Evolutionary conservation across 1,140 invertebrate species (phyloP), one percentile per base, ranked within the genome.

Genomic region (Aphidius gifuensis): DNA sequence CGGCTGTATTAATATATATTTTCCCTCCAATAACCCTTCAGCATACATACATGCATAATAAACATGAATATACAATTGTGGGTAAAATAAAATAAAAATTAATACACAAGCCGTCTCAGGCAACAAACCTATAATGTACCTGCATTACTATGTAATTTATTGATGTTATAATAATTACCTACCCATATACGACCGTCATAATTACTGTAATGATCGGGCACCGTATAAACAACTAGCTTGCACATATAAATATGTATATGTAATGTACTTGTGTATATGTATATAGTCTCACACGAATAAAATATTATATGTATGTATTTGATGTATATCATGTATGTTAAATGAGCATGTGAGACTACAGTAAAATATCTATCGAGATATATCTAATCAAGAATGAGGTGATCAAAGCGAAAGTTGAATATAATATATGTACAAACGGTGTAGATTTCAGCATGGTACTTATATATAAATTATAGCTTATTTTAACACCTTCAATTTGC

Each of bases 151-250:
- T 58, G 65, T 72, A 69, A 70, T 72, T 70, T 71, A 71, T 71
- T 66, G 70, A 66, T 64, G 66, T 50, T 58, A 64, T 68, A 69
- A 71, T 71, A 71, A 71, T 71, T 69, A 71, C 64, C 68, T 65
- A 43, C 40, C 23, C 23, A 32, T 32, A 32, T 55, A 54, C 59
- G 60, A 68, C 57, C 62, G 55, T 62, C 62, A 65, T 66, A 66
- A 70, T 69, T 66, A 68, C 66, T 48, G 64, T 68, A 70, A 72
- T 70, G 70, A 70, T 68, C 59, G 53, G 64, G 61, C 39, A 55
- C 62, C 65, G 64, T 66, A 67, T 67, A 68, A 69, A 69, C 67
- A 68, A 63, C 65, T 46, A 58, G 38, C 48, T 9, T 60, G 56
- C 46, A 44, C 46, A 61, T 16, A 16, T 16, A 32, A 3, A 32